A percentile compares a stretch with the other conserved stretches of the same genome.
These are phyloP conservation scores for Lasius fuliginosus DNA, from an alignment of 2,888 invertebrate species.

Conservation along the genomic window DNA sequence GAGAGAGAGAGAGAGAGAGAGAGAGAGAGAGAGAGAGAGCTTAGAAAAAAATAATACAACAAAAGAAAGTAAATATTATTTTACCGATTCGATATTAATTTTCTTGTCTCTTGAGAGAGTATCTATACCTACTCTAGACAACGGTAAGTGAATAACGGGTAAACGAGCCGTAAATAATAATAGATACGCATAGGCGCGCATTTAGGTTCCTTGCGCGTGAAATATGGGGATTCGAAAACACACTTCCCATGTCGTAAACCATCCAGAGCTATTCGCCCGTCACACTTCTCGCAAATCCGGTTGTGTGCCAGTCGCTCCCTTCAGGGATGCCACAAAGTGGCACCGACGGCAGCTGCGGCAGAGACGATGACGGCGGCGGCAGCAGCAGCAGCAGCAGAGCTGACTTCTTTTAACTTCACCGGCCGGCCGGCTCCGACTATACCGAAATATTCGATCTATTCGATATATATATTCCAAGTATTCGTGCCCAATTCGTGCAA, in stretches of 20 bases:
- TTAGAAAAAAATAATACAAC: no score
- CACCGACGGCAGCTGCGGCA: not conserved
- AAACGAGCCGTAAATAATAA: slow-evolving; percentile 45
- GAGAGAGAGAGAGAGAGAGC: no score
- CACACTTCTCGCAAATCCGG: slow-evolving; percentile 47
- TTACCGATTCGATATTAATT: not conserved
- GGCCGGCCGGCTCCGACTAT: slow-evolving; percentile 13
- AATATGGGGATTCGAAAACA: slow-evolving; percentile 38
- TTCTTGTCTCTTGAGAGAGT: not conserved
- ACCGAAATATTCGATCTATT: slow-evolving; percentile 44
- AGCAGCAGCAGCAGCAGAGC: not conserved
- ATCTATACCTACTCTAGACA: not conserved
- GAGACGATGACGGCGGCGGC: no score
- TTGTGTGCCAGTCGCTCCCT: slow-evolving; percentile 11
- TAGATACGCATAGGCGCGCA: slow-evolving; percentile 14
- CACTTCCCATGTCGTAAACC: slow-evolving; percentile 33
- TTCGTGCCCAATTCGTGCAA: slow-evolving; percentile 9
- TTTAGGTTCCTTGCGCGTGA: slow-evolving; percentile 1
- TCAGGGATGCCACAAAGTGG: not conserved
- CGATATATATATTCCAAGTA: slow-evolving; percentile 41
- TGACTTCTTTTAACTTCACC: slow-evolving; percentile 49
- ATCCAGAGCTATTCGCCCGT: slow-evolving; percentile 44
- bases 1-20: no score
- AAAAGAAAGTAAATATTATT: not conserved
- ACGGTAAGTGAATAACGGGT: not conserved